These are phyloP conservation scores for Rhabdomys dilectus DNA, from an alignment of 2,113 vertebrate species.

Conservation along the genomic window DNA sequence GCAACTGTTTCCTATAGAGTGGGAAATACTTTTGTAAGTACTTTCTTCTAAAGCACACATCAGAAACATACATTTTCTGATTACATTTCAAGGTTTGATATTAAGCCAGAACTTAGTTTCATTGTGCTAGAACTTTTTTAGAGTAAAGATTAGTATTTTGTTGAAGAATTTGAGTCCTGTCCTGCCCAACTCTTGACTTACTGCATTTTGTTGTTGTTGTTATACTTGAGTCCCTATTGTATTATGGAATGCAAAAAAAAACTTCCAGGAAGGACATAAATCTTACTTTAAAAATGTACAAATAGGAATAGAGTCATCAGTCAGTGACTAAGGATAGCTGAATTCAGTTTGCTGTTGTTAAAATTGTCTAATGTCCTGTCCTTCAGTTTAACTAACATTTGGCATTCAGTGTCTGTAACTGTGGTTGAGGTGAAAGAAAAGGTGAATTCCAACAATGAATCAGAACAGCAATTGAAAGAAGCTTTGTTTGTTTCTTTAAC, in stretches of 20 bases:
- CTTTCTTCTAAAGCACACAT: constrained; percentile 23
- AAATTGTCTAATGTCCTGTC: constrained; percentile 80
- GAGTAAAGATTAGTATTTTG: constrained; percentile 38
- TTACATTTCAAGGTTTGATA: constrained; percentile 58
- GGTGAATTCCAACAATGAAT: constrained; percentile 83
- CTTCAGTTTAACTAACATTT: constrained; percentile 78
- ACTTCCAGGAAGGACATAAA: constrained; percentile 90
- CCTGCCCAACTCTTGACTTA: constrained; percentile 87
- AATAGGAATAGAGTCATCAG: constrained; percentile 82
- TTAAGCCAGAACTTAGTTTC: constrained; percentile 33
- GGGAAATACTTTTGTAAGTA: constrained; percentile 57
- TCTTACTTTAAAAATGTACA: constrained; percentile 86
- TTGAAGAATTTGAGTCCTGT: constrained; percentile 86
- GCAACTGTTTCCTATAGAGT: constrained; percentile 35
- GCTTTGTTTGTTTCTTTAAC: constrained; percentile 88
- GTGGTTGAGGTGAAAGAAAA: constrained; percentile 84
- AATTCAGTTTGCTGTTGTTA: constrained; percentile 80
- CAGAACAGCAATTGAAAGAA: constrained; percentile 83
- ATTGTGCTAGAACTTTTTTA: constrained; percentile 10
- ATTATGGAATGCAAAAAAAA: constrained; percentile 89
- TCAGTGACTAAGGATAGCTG: constrained; percentile 82
- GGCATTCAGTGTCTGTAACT: constrained; percentile 74
- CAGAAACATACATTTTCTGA: constrained; percentile 32
- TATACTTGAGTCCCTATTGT: constrained; percentile 86
- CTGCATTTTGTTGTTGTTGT: constrained; percentile 86